phyloP scores from a whole-genome alignment of 1,140 invertebrate species.

The Leptinotarsa lineolata region DNA sequence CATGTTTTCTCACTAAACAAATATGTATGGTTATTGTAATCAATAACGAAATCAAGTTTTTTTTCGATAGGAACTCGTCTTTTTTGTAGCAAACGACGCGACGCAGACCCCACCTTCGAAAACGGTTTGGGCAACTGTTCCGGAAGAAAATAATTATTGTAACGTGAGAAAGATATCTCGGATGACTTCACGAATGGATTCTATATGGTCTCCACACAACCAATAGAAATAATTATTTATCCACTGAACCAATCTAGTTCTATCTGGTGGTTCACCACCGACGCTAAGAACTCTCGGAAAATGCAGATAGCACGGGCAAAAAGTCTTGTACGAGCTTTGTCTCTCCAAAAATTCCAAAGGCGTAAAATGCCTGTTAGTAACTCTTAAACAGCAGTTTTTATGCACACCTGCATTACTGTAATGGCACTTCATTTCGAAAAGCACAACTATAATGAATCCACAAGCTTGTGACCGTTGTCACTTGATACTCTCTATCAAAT shows the following conservation, averaged over 20 bases:
- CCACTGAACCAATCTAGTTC: slow-evolving; percentile 61
- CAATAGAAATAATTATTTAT: slow-evolving; percentile 59
- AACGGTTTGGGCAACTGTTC: slow-evolving; percentile 58
- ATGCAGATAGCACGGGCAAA: slow-evolving; percentile 62
- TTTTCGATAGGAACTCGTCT: slow-evolving; percentile 58
- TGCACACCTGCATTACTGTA: slow-evolving; percentile 30
- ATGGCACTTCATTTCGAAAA: slow-evolving; percentile 48
- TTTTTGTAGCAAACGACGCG: slow-evolving; percentile 64
- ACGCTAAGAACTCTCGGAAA: slow-evolving; percentile 53
- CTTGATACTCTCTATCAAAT: slow-evolving; percentile 60
- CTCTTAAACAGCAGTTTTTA: slow-evolving; percentile 46
- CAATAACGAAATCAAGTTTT: slow-evolving; percentile 51
- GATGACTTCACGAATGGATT: slow-evolving; percentile 56
- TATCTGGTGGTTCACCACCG: slow-evolving; percentile 56
- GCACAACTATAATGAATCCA: slow-evolving; percentile 2
- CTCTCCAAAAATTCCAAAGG: slow-evolving; percentile 59
- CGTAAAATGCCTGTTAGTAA: slow-evolving; percentile 54
- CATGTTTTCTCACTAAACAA: slow-evolving; percentile 61
- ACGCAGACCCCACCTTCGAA: slow-evolving; percentile 19
- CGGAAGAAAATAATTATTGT: slow-evolving; percentile 54
- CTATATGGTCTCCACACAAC: slow-evolving; percentile 60
- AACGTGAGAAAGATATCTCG: slow-evolving; percentile 49
- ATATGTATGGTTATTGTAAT: slow-evolving; percentile 58
- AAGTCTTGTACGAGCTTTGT: slow-evolving; percentile 58
- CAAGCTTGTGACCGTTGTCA: slow-evolving; percentile 43